These are phyloP conservation scores for Oophaga pumilio DNA, from an alignment of 2,113 vertebrate species.

Conservation along the genomic window DNA sequence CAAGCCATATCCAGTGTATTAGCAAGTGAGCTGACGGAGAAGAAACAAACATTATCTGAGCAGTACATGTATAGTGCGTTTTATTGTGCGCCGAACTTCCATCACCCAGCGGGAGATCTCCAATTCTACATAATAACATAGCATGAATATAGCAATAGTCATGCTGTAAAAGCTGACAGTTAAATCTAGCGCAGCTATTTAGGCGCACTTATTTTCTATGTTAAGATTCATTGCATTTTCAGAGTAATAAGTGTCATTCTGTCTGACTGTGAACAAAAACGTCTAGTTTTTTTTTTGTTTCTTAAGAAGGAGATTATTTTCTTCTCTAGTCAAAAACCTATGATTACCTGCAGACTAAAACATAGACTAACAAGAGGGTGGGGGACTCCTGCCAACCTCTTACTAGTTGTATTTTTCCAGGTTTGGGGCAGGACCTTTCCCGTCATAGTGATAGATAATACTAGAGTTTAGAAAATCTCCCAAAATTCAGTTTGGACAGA, in stretches of 20 bases:
- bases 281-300: neutral
- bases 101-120: slow-evolving; percentile 50
- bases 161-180: slow-evolving; percentile 34
- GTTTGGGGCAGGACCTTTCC: too few species aligned
- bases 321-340: neutral
- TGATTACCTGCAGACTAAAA: neutral
- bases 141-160: slow-evolving; percentile 35
- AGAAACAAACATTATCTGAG: slow-evolving; percentile 16
- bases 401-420: too few species aligned
- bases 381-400: too few species aligned
- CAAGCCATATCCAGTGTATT: slow-evolving; percentile 11
- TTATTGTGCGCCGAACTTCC: slow-evolving; percentile 38
- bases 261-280: slow-evolving; percentile 2
- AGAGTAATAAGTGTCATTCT: slow-evolving; percentile 15
- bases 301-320: neutral
- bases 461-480: too few species aligned
- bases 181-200: slow-evolving; percentile 45
- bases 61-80: slow-evolving; percentile 9
- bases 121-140: slow-evolving; percentile 41
- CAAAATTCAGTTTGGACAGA: too few species aligned
- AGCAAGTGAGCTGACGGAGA: slow-evolving; percentile 23
- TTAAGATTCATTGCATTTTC: slow-evolving; percentile 20
- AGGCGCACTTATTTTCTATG: slow-evolving; percentile 25
- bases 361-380: neutral
- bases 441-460: too few species aligned